Evolutionary conservation across 2,797 vertebrate species (phyloP), one percentile per base, ranked within the genome.

Genomic region (Darevskia nairensis): DNA sequence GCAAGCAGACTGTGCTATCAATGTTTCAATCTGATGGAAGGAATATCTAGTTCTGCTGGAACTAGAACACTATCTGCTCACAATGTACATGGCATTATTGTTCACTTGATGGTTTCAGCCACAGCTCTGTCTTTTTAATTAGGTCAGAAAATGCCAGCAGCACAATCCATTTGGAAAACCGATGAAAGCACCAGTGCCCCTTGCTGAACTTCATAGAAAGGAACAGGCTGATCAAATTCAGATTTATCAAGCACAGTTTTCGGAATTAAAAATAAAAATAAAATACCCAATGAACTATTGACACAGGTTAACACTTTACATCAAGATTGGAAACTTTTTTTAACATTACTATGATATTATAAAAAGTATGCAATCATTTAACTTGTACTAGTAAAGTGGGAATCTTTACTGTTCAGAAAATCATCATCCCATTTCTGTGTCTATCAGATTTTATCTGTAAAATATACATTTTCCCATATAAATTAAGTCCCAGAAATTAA

Each of bases 111-210:
- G 86, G 90, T 75, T 94, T 93, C 86, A 94, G 87, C 90, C 89
- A 92, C 88, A 92, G 90, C 87, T 92, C 92, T 90, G 82, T 68
- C 80, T 88, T 80, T 83, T 90, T 92, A 95, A 96, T 93, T 94
- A 93, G 93, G 95, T 94, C 94, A 95, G 90, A 95, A 95, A 72
- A 94, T 76, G 95, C 94, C 92, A 55, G 90, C 88, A 93, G 94
- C 93, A 95, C 86, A 95, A 96, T 95, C 94, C 92, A 95, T 95
- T 95, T 95, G 89, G 93, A 87, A 94, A 94, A 88, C 81, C 92
- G 93, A 93, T 93, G 84, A 91, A 90, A 95, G 93, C 39, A 91
- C 80, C 89, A 89, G 0, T 29, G 17, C 0, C 89, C 79, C 87
- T 91, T 93, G 93, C 91, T 90, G 91, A 95, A 87, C 75, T 92